Conservation (phyloP, 1,140 invertebrate species). For the Galleria mellonella region DNA sequence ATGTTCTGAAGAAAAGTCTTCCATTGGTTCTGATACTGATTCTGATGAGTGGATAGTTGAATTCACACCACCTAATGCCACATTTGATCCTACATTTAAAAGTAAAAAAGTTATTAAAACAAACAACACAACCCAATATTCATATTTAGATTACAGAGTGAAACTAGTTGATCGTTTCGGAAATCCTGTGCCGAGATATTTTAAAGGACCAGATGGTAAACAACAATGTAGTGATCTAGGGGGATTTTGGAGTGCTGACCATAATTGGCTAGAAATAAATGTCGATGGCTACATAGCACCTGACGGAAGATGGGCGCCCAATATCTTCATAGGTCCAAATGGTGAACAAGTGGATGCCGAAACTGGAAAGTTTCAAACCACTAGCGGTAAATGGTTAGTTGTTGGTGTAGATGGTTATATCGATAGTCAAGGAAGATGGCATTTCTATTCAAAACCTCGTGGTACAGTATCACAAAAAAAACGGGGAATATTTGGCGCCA, state of each 20-base stretch:
- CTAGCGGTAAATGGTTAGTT: constrained; percentile 47
- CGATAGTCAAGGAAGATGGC: constrained; percentile 43
- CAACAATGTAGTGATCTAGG: constrained; percentile 61
- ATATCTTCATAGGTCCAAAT: constrained; percentile 45
- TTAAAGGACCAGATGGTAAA: constrained; percentile 58
- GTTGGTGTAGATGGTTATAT: constrained; percentile 57
- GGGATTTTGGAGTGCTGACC: constrained; percentile 58
- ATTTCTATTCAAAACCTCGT: constrained; percentile 33
- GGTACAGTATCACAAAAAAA: constrained; percentile 9
- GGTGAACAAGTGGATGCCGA: constrained; percentile 47
- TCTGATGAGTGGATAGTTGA: constrained; percentile 63
- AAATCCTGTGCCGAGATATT: constrained; percentile 55
- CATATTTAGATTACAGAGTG: constrained; percentile 55
- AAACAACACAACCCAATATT: constrained; percentile 45
- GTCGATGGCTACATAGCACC: constrained; percentile 52
- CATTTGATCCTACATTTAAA: constrained; percentile 49
- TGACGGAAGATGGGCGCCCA: constrained; percentile 54
- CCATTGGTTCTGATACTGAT: constrained; percentile 46
- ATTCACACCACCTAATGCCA: constrained; percentile 57
- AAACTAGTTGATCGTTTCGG: constrained; percentile 53
- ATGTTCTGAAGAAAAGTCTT: constrained; percentile 41
- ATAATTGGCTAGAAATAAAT: constrained; percentile 60
- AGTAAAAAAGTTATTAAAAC: constrained; percentile 38
- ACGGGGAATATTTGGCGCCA: background rate
- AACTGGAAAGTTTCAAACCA: constrained; percentile 47